A percentile compares a stretch with the other conserved stretches of the same genome.
phyloP scores from a whole-genome alignment of 92 coral and sea anemone species.

The Scolanthus callimorphus region DNA sequence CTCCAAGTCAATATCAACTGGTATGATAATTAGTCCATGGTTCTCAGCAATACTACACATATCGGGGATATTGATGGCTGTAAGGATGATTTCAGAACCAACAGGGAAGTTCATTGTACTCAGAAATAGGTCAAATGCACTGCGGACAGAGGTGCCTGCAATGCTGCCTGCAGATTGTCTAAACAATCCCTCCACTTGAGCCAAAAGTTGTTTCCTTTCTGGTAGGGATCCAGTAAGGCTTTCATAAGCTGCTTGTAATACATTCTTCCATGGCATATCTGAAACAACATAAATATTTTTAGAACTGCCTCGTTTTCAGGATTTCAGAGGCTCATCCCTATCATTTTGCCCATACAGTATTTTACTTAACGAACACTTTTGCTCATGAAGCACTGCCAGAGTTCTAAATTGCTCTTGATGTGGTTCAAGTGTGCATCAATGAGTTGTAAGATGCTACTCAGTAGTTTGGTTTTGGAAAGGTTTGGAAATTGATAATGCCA shows the following conservation, averaged over 20 bases:
- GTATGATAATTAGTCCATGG: constrained; percentile 71
- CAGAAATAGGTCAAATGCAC: constrained; percentile 82
- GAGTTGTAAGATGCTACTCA: too few relatives aligned
- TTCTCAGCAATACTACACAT: constrained; percentile 73
- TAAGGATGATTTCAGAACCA: constrained; percentile 88
- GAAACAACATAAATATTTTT: constrained; percentile 1
- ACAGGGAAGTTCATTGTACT: constrained; percentile 72
- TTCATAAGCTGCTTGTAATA: constrained; percentile 52
- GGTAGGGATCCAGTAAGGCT: constrained; percentile 1
- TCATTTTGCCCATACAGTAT: too few relatives aligned
- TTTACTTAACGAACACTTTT: too few relatives aligned
- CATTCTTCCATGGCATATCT: constrained; percentile 87
- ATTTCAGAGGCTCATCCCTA: too few relatives aligned
- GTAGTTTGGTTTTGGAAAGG: too few relatives aligned
- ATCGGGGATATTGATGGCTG: constrained; percentile 92
- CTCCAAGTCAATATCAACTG: constrained; percentile 87
- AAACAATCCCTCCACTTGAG: constrained; percentile 66
- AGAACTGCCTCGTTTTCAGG: too few relatives aligned
- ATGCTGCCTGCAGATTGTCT: constrained; percentile 77
- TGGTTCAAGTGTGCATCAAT: too few relatives aligned
- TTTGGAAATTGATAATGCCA: too few relatives aligned
- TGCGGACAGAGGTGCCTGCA: constrained; percentile 79
- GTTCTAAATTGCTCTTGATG: too few relatives aligned
- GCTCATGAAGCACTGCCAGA: too few relatives aligned
- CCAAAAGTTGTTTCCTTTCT: constrained; percentile 48